Evolutionary conservation across 2,113 vertebrate species (phyloP).

Genomic region (Equus quagga): DNA sequence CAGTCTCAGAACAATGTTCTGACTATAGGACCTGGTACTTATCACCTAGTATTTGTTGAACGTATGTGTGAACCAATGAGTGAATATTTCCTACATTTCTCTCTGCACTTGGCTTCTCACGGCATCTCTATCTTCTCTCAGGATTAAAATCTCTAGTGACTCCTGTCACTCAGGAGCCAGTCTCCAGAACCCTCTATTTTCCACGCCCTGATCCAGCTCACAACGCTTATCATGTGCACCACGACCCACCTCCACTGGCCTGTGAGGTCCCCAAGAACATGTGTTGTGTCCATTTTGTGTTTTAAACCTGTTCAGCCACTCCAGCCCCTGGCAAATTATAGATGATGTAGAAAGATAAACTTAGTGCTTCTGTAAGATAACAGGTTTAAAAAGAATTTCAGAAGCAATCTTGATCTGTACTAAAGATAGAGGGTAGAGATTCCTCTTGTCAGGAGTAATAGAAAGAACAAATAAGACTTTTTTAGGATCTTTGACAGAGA

Average conservation of each 20-base stretch:
- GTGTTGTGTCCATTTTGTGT: neutral
- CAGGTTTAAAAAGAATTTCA: neutral
- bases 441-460: neutral
- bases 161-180: neutral
- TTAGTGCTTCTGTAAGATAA: neutral
- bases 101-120: neutral
- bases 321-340: neutral
- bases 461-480: neutral
- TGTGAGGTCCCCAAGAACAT: neutral
- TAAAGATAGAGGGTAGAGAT: neutral
- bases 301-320: neutral
- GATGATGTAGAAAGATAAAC: neutral
- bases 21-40: fast-evolving
- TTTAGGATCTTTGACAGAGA: neutral
- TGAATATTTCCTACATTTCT: neutral
- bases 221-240: too few relatives aligned
- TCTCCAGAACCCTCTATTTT: too few relatives aligned
- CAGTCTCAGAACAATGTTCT: neutral
- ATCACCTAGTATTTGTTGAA: too few relatives aligned
- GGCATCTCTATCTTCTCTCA: neutral
- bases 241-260: neutral
- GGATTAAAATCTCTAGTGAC: neutral
- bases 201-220: fast-evolving
- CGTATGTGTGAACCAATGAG: neutral
- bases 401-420: neutral